Percentiles rank a stretch among this genome's conserved stretches.
Evolutionary conservation across 2,888 invertebrate species (phyloP).

Genomic region (Orthosia cruda): DNA sequence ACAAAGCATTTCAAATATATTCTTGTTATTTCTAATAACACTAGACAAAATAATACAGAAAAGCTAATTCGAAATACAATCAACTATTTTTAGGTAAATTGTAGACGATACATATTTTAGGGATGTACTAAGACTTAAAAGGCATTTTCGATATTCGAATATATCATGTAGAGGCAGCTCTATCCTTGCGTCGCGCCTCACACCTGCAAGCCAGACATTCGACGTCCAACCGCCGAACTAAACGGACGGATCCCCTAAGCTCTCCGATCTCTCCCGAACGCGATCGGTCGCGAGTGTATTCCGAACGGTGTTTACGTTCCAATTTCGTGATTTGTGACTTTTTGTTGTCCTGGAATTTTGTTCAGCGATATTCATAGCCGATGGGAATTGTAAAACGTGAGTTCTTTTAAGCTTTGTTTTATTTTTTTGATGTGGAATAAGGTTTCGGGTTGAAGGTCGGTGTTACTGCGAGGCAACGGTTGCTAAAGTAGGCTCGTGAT

Average conservation of each 20-base stretch:
- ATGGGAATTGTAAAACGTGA: slow-evolving; percentile 83
- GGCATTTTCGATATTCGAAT: slow-evolving; percentile 45
- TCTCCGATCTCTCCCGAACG: slow-evolving; percentile 43
- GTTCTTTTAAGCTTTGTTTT: slow-evolving; percentile 76
- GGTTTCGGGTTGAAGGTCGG: slow-evolving; percentile 72
- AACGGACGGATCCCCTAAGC: slow-evolving; percentile 70
- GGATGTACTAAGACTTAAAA: slow-evolving; percentile 6
- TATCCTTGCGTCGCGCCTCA: slow-evolving; percentile 63
- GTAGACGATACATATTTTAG: background rate
- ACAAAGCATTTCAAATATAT: slow-evolving; percentile 20
- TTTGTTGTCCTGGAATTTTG: slow-evolving; percentile 77
- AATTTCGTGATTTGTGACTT: slow-evolving; percentile 84
- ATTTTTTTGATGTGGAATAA: slow-evolving; percentile 64
- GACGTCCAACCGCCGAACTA: slow-evolving; percentile 76
- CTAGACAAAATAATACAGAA: slow-evolving; percentile 10
- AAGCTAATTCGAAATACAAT: background rate
- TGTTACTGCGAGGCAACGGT: slow-evolving; percentile 72
- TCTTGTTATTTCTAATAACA: background rate
- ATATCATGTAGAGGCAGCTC: slow-evolving; percentile 61
- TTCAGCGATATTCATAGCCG: slow-evolving; percentile 67
- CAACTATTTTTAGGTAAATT: background rate
- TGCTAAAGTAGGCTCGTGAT: slow-evolving; percentile 14
- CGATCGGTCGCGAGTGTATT: slow-evolving; percentile 77
- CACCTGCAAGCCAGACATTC: slow-evolving; percentile 81
- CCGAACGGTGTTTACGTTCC: slow-evolving; percentile 81